Base-by-base conservation (phyloP, 2,113 vertebrate species). In the Chloebia gouldiae region DNA sequence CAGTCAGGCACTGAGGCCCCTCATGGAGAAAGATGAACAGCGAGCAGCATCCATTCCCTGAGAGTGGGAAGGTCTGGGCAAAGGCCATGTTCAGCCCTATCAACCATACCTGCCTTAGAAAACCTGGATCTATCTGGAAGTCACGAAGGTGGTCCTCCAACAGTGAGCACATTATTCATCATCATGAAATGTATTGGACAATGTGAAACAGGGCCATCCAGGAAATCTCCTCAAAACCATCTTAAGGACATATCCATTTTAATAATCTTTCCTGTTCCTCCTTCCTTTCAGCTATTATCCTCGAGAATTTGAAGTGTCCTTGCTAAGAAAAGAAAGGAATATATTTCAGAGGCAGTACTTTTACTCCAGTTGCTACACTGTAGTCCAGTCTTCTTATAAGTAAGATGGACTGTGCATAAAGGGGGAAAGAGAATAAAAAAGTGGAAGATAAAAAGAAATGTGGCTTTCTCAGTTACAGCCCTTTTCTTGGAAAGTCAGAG, bases 381-480 rank as follows among this genome's bases (percentile, higher is more conserved):
- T 53, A 81, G 33, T 93, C 47, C 47, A 77, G 59, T 66, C 66
- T 49, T 79, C 45, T 64, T 63, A 15, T 28, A 47, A 81, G 39
- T 28, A 47, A 81, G 39, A 44, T 28, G 40, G 80, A 47, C 68
- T 92, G 40, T 0, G 0, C 15, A 71, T 78, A 53, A 93, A 92
- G 44, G 22, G 13, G 9, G 5, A 64, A 83, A 75, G 40, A 68
- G 56, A 90, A 93, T 65, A 68, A 86, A 90, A 93, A 75, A 21
- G 7, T 19, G 10, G 22, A 73, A 93, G 72, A 93, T 77, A 76
- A 93, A 96, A 94, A 70, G 82, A 81, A 88, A 88, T 3, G 22
- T 49, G 17, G 9, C 35, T 95, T 83, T 90, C n/a, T 92, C 45
- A 51, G 47, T 66, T 71, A 73, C 44, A 75, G n/a, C 16, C 61